Evolutionary conservation across 2,888 invertebrate genomes (phyloP), one percentile per base, ranked within the genome.

Genomic region (Sinhomidia bicolor): DNA sequence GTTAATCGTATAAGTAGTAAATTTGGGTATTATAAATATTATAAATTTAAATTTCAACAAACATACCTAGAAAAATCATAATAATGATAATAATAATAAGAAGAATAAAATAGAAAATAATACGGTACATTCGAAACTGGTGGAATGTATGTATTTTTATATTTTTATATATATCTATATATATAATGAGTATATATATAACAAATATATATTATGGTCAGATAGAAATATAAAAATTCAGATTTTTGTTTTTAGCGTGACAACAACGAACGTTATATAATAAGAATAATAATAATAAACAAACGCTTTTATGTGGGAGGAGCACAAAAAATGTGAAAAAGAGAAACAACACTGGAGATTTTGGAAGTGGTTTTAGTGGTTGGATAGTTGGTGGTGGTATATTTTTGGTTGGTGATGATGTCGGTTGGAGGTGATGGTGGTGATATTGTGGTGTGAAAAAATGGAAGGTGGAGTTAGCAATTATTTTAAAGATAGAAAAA

Each of bases 321-420:
- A 79, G 85, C 85, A 86, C 80, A 86, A 79, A 85, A 79, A 60
- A n/a, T 36, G 65, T 54, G 71, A 80, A 79, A 85, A 65, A 85
- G 71, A 60, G 65, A 65, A 85, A 83, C 65, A 80, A 65, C 79
- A 80, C 79, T 86, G 85, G 85, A 86, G 85, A 86, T 86, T 86
- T 79, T 85, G 85, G 78, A 85, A 65, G 85, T 85, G 85, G 85
- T 85, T 86, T 86, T 86, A 76, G 85, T 85, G 85, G 85, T 86
- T 86, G 80, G 85, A 80, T 86, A 86, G 79, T 86, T 86, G 85
- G 85, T 85, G 57, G 57, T 60, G 60, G 60, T 60, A 60, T 60
- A 29, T 60, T 60, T 60, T 60, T 60, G 85, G 85, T 85, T 85
- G 85, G 85, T 85, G 85, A 85, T 85, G 84, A 76, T 76, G 84